Percentiles rank a stretch among this genome's conserved stretches.
Evolutionary conservation across 2,888 invertebrate genomes (phyloP).

Genomic region (Tortricodes alternella): DNA sequence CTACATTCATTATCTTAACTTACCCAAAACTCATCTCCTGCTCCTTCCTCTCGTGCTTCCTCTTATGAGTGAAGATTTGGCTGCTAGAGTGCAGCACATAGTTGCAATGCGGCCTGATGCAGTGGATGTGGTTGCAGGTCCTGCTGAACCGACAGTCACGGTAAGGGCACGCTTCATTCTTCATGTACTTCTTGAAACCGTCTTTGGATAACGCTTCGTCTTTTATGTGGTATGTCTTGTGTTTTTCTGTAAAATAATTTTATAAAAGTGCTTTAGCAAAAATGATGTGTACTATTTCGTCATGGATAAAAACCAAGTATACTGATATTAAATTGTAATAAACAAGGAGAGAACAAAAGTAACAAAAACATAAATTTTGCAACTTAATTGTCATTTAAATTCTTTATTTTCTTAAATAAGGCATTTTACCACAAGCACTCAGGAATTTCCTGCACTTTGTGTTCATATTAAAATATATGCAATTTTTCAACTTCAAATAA

Average conservation of each 20-base stretch:
- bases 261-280: no score
- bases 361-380: no score
- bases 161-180: slow-evolving; percentile 96
- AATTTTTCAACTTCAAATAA: neutral
- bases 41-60: slow-evolving; percentile 97
- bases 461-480: no score
- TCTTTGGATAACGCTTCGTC: slow-evolving; percentile 97
- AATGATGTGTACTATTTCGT: no score
- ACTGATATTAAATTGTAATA: no score
- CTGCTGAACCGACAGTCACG: slow-evolving; percentile 96
- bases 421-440: no score
- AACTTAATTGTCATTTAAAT: no score
- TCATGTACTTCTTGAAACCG: slow-evolving; percentile 99
- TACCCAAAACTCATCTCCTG: slow-evolving; percentile 94
- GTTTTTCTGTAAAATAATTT: slow-evolving; percentile 90
- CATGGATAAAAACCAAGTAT: no score
- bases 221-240: slow-evolving; percentile 98
- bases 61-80: slow-evolving; percentile 97
- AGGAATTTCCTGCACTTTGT: no score
- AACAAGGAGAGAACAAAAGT: no score
- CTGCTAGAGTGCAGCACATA: slow-evolving; percentile 98
- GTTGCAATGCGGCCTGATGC: slow-evolving; percentile 96
- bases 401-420: no score
- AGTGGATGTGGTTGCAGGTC: slow-evolving; percentile 99
- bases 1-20: slow-evolving; percentile 53